Evolutionary conservation across 2,113 vertebrate genomes (phyloP), one percentile per base, ranked within the genome.

Genomic region (Scolopax mira): DNA sequence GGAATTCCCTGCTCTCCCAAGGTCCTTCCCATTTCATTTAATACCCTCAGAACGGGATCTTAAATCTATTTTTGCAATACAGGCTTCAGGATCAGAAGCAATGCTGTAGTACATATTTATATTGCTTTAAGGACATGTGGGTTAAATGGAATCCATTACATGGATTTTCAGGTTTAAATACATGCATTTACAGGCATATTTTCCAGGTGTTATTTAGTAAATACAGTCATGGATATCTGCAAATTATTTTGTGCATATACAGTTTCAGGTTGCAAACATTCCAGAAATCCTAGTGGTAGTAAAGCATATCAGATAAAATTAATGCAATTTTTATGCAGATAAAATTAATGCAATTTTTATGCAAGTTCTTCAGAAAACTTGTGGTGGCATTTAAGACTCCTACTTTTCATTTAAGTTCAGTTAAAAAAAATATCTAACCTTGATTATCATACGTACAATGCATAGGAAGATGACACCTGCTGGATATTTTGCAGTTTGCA

Each of bases 381-480:
- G 18, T 51, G 66, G 55, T 35, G 71, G 8, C 11, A 8, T 52
- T 49, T 57, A 35, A 73, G 25, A 67, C 7, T 64, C 6, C 12
- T 77, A 3, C 44, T 87, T 80, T 69, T 55, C 27, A 51, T 62
- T 74, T 41, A 41, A 46, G 4, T 51, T 73, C 16, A 42, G 4
- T 72, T 66, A 28, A 28, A 54, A 11, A 52, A 73, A 84, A 42
- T 39, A 22, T 35, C 55, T 60, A 22, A 77, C 18, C 27, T 25
- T n/a, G 7, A 55, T 61, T 75, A 25, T 88, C 39, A 23, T 48
- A 6, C 4, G 30, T 11, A 8, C 12, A 15, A 12, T 15, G 48
- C 41, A 61, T 46, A 64, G 57, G 77, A 83, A 84, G 88, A 73
- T 74, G 85, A 96, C 90, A 95, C 71, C 93, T 93, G 22, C 91